Evolutionary conservation across 2,113 vertebrate species (phyloP).

Genomic region (Anhinga rufa): DNA sequence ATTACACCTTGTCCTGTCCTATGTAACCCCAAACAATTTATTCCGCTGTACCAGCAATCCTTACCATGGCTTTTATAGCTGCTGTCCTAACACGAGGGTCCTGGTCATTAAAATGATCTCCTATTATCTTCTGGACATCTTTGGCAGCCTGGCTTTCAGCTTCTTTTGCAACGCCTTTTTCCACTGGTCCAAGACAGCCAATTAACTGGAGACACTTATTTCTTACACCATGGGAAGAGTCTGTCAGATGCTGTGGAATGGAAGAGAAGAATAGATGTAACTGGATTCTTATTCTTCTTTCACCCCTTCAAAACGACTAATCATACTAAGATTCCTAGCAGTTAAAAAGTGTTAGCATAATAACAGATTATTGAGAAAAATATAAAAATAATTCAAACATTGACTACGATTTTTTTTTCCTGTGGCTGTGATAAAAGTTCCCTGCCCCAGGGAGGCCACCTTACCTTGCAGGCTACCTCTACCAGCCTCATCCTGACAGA

Average conservation of each 20-base stretch:
- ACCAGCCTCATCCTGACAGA: conserved; percentile 81
- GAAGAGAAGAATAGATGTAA: not conserved
- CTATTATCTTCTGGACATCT: conserved; percentile 93
- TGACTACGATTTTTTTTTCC: not conserved
- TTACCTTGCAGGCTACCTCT: conserved; percentile 93
- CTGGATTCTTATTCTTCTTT: not conserved
- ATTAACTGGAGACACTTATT: conserved; percentile 95
- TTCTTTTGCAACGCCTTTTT: conserved; percentile 79
- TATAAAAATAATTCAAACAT: not conserved
- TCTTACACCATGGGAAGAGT: conserved; percentile 92
- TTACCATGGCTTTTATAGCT: conserved; percentile 96
- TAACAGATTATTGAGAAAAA: not conserved
- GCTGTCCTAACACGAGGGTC: conserved; percentile 93
- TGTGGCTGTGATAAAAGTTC: not conserved
- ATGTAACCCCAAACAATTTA: not conserved
- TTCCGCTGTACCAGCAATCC: not conserved
- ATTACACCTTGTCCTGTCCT: no score
- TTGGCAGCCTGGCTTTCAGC: conserved; percentile 69
- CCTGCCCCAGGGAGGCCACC: not conserved
- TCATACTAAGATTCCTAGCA: not conserved
- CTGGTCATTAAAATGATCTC: conserved; percentile 92
- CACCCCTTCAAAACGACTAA: not conserved
- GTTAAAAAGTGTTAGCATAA: not conserved
- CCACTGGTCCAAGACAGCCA: conserved; percentile 86
- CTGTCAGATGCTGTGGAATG: conserved; percentile 80